These are phyloP conservation scores for Drosophila ezoana DNA, from an alignment of 2,888 invertebrate genomes.

Conservation along the genomic window DNA sequence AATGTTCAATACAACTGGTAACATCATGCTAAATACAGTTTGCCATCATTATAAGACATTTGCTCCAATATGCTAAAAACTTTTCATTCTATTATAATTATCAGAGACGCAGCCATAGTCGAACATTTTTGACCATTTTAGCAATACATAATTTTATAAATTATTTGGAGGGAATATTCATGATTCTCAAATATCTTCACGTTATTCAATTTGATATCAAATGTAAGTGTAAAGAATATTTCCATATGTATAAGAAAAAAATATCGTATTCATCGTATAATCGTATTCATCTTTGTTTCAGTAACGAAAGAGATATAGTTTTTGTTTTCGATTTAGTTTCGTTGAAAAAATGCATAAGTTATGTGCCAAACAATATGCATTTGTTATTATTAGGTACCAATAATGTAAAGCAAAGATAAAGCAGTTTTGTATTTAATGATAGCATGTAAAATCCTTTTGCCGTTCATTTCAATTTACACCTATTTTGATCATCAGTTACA, in stretches of 20 bases:
- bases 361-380: constrained; percentile 22
- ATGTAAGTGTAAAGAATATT: constrained; percentile 56
- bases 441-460: constrained; percentile 52
- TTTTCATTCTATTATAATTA: constrained; percentile 58
- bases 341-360: constrained; percentile 50
- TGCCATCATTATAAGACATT: constrained; percentile 49
- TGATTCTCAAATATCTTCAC: constrained; percentile 75
- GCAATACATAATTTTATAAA: constrained; percentile 83
- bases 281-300: constrained; percentile 17
- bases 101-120: constrained; percentile 63
- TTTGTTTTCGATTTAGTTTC: constrained; percentile 27
- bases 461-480: constrained; percentile 51
- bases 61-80: constrained; percentile 53
- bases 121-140: constrained; percentile 55
- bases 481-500: constrained; percentile 84
- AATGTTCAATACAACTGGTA: constrained; percentile 71
- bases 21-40: constrained; percentile 74
- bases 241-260: constrained; percentile 51
- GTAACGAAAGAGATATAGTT: constrained; percentile 11
- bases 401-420: constrained; percentile 60
- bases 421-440: constrained; percentile 52
- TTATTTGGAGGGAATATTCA: constrained; percentile 84
- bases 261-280: constrained; percentile 23
- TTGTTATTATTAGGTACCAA: constrained; percentile 49
- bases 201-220: constrained; percentile 56